Percentiles rank a stretch among this genome's conserved stretches.
phyloP scores from a whole-genome alignment of 2,113 vertebrate species.

The Reinhardtius hippoglossoides region DNA sequence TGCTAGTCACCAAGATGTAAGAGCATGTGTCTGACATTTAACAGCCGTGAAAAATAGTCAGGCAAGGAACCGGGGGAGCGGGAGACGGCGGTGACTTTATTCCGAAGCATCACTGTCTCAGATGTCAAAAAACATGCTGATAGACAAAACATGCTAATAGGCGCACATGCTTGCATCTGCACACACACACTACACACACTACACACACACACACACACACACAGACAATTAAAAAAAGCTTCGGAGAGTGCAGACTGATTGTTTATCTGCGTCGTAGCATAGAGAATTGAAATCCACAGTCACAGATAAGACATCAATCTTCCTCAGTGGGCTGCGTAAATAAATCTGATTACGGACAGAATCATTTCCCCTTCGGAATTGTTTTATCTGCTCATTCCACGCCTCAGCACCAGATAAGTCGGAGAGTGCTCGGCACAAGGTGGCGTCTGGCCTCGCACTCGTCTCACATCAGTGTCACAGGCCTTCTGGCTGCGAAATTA shows the following conservation, averaged over 20 bases:
- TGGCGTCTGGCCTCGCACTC: slow-evolving; percentile 40
- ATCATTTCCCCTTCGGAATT: slow-evolving; percentile 84
- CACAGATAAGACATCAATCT: slow-evolving; percentile 84
- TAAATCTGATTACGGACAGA: slow-evolving; percentile 85
- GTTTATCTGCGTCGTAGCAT: slow-evolving; percentile 79
- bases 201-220: slow-evolving; percentile 15
- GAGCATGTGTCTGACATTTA: slow-evolving; percentile 78
- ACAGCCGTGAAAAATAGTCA: slow-evolving; percentile 67
- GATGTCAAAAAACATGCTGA: slow-evolving; percentile 57
- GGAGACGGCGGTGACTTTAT: slow-evolving; percentile 47
- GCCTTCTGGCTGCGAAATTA: slow-evolving; percentile 2
- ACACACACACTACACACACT: slow-evolving; percentile 23
- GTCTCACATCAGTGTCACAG: slow-evolving; percentile 26
- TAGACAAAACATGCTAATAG: slow-evolving; percentile 49
- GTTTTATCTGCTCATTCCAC: slow-evolving; percentile 82
- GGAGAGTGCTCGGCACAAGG: slow-evolving; percentile 64
- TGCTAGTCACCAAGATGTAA: slow-evolving; percentile 67
- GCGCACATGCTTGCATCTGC: background rate
- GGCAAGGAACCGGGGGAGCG: slow-evolving; percentile 47
- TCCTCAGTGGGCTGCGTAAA: slow-evolving; percentile 79
- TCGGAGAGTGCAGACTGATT: slow-evolving; percentile 74
- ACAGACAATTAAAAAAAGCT: slow-evolving; percentile 77
- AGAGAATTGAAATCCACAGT: slow-evolving; percentile 81
- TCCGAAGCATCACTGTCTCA: slow-evolving; percentile 38
- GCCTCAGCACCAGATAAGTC: slow-evolving; percentile 75